Evolutionary conservation across 2,888 invertebrate genomes (phyloP).

Genomic region (Chrysopilus asiliformis): DNA sequence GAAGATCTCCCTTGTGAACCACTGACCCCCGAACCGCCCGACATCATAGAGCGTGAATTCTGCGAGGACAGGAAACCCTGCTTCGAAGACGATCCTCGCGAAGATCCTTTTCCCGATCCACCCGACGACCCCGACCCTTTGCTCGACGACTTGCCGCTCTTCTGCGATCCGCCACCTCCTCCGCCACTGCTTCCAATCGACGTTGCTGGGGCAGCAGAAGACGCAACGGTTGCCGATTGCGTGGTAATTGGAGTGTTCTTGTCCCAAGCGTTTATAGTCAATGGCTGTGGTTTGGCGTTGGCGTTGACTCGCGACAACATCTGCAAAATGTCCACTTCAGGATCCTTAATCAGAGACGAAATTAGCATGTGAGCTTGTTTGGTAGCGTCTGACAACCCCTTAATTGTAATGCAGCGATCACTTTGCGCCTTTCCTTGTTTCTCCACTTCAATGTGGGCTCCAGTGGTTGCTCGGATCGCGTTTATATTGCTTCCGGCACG

Average conservation of each 20-base stretch:
- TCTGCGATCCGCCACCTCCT: not conserved
- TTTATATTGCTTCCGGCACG: conserved; percentile 96
- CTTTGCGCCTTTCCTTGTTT: conserved; percentile 92
- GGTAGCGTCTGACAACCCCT: conserved; percentile 83
- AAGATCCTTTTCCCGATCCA: conserved; percentile 13
- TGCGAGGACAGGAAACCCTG: conserved; percentile 8
- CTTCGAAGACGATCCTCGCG: conserved; percentile 1
- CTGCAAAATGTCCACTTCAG: conserved; percentile 78
- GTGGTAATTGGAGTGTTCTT: conserved; percentile 26
- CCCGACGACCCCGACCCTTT: conserved; percentile 10
- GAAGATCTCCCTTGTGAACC: conserved; percentile 1
- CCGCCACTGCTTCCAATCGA: conserved; percentile 2
- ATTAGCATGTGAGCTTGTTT: conserved; percentile 87
- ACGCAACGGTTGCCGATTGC: conserved; percentile 13
- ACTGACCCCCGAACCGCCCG: not conserved
- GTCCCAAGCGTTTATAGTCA: conserved; percentile 32
- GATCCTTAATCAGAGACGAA: conserved; percentile 84
- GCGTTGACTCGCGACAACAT: conserved; percentile 53
- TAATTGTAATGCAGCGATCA: conserved; percentile 89
- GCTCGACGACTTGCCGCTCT: not conserved
- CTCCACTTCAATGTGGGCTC: conserved; percentile 96
- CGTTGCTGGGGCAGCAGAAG: conserved; percentile 21
- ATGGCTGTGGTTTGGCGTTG: conserved; percentile 24
- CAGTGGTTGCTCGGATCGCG: conserved; percentile 90
- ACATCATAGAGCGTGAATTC: not conserved